phyloP scores from a whole-genome alignment of 2,888 invertebrate species.

The Ormyrus pomaceus region DNA sequence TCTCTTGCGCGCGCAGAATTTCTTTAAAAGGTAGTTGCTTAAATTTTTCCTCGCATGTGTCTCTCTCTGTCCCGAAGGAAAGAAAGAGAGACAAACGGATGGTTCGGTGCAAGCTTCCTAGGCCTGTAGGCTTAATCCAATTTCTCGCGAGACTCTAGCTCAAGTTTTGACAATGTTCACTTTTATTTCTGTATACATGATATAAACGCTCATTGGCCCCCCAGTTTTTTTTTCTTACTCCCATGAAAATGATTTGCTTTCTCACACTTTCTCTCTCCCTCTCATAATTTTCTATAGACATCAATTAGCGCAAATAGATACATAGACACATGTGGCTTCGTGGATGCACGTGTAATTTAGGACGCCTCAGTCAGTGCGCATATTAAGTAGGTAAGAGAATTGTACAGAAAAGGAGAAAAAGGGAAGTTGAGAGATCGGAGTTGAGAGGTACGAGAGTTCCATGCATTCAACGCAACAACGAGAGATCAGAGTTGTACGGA shows the following conservation, averaged over 20 bases:
- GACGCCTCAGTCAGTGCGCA: slow-evolving; percentile 25
- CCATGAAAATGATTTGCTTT: not conserved
- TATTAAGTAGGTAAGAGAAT: slow-evolving; percentile 13
- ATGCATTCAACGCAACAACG: slow-evolving; percentile 76
- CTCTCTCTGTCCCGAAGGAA: slow-evolving; percentile 23
- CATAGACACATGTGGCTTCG: slow-evolving; percentile 17
- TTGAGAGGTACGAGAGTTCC: slow-evolving; percentile 73
- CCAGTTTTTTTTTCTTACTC: slow-evolving; percentile 25
- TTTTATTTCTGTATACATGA: not conserved
- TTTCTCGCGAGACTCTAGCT: slow-evolving; percentile 35
- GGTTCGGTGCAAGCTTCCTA: not conserved
- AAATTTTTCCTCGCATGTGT: slow-evolving; percentile 40
- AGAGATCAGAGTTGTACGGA: slow-evolving; percentile 71
- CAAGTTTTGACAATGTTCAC: not conserved
- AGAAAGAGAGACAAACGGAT: slow-evolving; percentile 16
- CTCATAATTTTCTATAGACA: slow-evolving; percentile 12
- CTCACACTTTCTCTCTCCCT: slow-evolving; percentile 20
- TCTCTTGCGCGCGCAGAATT: slow-evolving; percentile 52
- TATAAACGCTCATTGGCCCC: no score
- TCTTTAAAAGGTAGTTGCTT: not conserved
- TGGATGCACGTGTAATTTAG: slow-evolving; percentile 24
- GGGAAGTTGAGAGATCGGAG: slow-evolving; percentile 58
- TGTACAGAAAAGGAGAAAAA: slow-evolving; percentile 12
- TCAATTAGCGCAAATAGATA: slow-evolving; percentile 15
- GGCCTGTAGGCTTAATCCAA: not conserved